Percentiles rank a stretch among this genome's conserved stretches.
phyloP scores from a whole-genome alignment of 1,140 invertebrate species.

The Anagrus nilaparvatae region DNA sequence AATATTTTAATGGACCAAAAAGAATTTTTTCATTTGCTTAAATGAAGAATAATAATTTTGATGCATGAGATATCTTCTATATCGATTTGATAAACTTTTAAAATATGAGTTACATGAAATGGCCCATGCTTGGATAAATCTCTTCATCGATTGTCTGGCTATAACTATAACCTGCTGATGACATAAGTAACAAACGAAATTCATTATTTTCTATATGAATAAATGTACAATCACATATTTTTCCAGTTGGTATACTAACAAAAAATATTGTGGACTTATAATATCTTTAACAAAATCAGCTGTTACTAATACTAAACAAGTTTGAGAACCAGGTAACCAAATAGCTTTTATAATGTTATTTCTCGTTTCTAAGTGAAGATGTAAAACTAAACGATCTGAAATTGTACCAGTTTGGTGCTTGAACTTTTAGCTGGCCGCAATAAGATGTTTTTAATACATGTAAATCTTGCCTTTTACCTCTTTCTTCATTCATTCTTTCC shows the following conservation, averaged over 20 bases:
- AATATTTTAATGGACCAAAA: constrained; percentile 66
- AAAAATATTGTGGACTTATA: constrained; percentile 85
- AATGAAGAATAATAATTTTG: constrained; percentile 90
- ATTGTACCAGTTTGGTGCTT: constrained; percentile 62
- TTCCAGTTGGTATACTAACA: constrained; percentile 89
- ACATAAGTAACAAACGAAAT: constrained; percentile 83
- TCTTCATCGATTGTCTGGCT: constrained; percentile 82
- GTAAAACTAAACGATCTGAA: constrained; percentile 81
- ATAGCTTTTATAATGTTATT: constrained; percentile 94
- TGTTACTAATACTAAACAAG: constrained; percentile 84
- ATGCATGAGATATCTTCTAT: constrained; percentile 83
- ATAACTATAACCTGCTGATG: constrained; percentile 92
- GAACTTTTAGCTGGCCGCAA: constrained; percentile 71
- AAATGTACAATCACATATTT: constrained; percentile 88
- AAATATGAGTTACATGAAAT: constrained; percentile 94
- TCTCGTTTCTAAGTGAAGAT: constrained; percentile 83
- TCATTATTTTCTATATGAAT: constrained; percentile 69
- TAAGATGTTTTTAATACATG: constrained; percentile 86
- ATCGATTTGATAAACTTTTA: constrained; percentile 81
- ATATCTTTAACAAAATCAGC: constrained; percentile 95
- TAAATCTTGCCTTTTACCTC: constrained; percentile 83
- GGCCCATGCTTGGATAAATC: constrained; percentile 79
- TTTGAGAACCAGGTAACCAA: constrained; percentile 93
- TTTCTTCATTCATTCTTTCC: constrained; percentile 88
- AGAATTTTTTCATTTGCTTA: constrained; percentile 89